A percentile compares a stretch with the other conserved stretches of the same genome.
Evolutionary conservation across 2,888 invertebrate species (phyloP).

Genomic region (Stomorhina lunata): DNA sequence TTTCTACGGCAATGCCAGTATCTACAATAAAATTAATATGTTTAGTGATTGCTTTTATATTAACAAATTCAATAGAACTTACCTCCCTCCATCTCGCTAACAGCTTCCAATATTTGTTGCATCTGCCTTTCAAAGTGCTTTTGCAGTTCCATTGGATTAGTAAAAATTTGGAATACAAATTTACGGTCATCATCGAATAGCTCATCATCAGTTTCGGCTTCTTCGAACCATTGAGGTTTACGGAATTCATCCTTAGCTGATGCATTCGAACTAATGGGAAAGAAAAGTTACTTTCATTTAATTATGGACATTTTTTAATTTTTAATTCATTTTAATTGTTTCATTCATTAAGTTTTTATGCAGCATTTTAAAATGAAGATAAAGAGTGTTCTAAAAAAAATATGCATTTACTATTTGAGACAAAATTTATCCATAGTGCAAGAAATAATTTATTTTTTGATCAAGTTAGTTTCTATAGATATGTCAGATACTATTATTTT

Average conservation of each 20-base stretch:
- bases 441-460: too few relatives aligned
- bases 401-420: too few relatives aligned
- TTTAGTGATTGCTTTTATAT: too few relatives aligned
- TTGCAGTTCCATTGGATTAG: slow-evolving; percentile 83
- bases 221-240: slow-evolving; percentile 80
- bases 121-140: slow-evolving; percentile 83
- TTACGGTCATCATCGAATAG: slow-evolving; percentile 78
- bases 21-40: slow-evolving; percentile 64
- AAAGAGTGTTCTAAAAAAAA: too few relatives aligned
- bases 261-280: slow-evolving; percentile 25
- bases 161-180: slow-evolving; percentile 82
- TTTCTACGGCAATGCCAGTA: slow-evolving; percentile 71
- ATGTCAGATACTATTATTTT: too few relatives aligned
- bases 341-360: too few relatives aligned
- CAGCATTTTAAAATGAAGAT: too few relatives aligned
- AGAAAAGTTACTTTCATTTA: too few relatives aligned
- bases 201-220: slow-evolving; percentile 79
- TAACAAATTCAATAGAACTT: not conserved
- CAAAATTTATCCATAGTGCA: too few relatives aligned
- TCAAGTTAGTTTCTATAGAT: too few relatives aligned
- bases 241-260: slow-evolving; percentile 78
- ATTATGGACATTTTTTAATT: too few relatives aligned
- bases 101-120: slow-evolving; percentile 81
- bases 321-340: too few relatives aligned
- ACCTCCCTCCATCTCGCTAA: slow-evolving; percentile 78